phyloP scores from a whole-genome alignment of 2,797 vertebrate genomes.

The Syngnathus rostellatus region DNA sequence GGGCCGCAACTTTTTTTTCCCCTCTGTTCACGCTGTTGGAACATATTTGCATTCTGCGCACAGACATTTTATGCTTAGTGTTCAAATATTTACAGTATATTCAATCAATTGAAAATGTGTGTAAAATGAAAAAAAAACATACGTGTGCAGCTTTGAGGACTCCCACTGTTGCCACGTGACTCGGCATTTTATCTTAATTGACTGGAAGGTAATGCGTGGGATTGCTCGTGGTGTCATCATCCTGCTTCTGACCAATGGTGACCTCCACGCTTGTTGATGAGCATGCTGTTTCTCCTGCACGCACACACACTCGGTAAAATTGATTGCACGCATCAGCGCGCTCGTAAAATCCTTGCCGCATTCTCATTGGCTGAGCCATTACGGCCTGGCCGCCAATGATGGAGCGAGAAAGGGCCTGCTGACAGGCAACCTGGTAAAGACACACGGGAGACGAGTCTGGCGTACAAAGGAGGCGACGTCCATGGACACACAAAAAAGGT shows the following conservation, averaged over 20 bases:
- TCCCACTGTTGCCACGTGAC: conserved; percentile 1
- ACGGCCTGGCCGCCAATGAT: not conserved
- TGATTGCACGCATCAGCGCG: not conserved
- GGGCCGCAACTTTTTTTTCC: no score
- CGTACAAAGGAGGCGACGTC: conserved; percentile 30
- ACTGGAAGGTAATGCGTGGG: not conserved
- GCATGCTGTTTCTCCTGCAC: not conserved
- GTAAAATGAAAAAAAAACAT: no score
- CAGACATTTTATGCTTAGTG: no score
- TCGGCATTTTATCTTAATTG: not conserved
- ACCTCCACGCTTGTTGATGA: not conserved
- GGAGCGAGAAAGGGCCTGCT: not conserved
- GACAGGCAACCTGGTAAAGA: not conserved
- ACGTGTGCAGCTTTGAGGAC: not conserved
- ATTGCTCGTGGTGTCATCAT: conserved; percentile 2
- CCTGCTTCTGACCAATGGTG: not conserved
- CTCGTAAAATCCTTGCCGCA: not conserved
- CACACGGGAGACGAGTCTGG: conserved; percentile 8
- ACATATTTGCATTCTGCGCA: no score
- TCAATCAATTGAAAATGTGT: no score
- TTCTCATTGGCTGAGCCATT: not conserved
- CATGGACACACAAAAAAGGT: no score
- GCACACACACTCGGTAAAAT: not conserved
- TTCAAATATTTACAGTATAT: no score
- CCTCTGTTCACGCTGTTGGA: no score